phyloP scores from a whole-genome alignment of 2,888 invertebrate species.

The Agonum fuliginosum region DNA sequence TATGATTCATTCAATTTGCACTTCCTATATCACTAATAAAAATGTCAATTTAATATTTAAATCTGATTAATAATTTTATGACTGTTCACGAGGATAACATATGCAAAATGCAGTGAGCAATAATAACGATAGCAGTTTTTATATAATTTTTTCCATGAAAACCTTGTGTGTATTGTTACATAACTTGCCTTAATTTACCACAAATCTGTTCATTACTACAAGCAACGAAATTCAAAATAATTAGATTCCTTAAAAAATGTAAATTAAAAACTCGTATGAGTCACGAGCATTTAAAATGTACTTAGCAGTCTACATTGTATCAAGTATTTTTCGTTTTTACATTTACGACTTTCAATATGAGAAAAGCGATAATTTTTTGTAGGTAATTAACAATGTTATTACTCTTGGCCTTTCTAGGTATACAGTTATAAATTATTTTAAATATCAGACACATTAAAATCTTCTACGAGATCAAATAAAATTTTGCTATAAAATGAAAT shows the following conservation, averaged over 20 bases:
- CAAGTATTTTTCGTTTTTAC: conserved; percentile 38
- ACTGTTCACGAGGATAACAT: not conserved
- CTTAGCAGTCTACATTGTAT: conserved; percentile 23
- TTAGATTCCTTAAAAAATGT: conserved; percentile 27
- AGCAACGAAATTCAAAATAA: conserved; percentile 13
- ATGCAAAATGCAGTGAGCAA: conserved; percentile 29
- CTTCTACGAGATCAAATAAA: conserved; percentile 19
- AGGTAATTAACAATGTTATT: conserved; percentile 40
- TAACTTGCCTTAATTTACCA: not conserved
- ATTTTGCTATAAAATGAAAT: conserved; percentile 27
- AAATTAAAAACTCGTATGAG: conserved; percentile 11
- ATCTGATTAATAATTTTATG: not conserved
- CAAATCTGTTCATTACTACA: conserved; percentile 9
- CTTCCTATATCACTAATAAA: not conserved
- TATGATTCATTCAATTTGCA: not conserved
- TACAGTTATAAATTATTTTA: conserved; percentile 46
- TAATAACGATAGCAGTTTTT: conserved; percentile 30
- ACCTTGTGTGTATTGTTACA: conserved; percentile 32
- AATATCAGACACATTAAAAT: conserved; percentile 37
- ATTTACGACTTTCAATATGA: conserved; percentile 34
- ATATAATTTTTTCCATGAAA: not conserved
- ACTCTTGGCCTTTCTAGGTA: conserved; percentile 20
- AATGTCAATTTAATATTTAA: not conserved
- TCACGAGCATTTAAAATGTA: conserved; percentile 39
- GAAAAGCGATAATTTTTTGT: conserved; percentile 40